These are phyloP conservation scores for Ormyrus nitidulus DNA, from an alignment of 2,888 invertebrate genomes.

Conservation along the genomic window DNA sequence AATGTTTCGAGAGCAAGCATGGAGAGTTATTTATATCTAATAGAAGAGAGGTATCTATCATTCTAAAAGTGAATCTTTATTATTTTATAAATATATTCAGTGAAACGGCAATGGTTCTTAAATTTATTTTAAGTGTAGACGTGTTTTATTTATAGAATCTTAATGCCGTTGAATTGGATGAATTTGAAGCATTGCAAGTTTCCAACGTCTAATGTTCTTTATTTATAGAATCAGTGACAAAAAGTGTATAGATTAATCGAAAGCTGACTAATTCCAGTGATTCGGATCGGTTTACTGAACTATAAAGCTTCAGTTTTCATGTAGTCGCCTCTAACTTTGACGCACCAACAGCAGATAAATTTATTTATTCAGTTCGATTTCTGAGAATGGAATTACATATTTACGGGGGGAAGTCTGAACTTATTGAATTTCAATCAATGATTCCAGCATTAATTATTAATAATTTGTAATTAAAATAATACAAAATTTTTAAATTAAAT, in stretches of 20 bases:
- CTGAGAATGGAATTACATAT: not conserved
- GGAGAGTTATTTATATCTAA: no score
- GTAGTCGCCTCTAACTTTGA: constrained; percentile 1
- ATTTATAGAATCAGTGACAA: constrained; percentile 14
- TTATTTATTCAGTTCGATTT: not conserved
- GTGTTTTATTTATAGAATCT: not conserved
- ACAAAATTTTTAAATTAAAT: no score
- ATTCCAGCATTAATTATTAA: no score
- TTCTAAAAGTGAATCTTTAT: no score
- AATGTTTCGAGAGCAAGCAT: no score
- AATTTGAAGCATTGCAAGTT: constrained; percentile 38
- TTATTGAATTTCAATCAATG: no score
- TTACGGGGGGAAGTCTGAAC: no score
- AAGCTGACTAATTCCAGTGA: constrained; percentile 25
- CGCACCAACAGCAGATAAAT: constrained; percentile 7
- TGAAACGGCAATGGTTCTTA: no score
- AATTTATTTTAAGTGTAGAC: no score
- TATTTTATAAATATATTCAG: no score
- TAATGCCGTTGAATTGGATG: not conserved
- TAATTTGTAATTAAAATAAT: no score
- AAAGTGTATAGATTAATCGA: constrained; percentile 27
- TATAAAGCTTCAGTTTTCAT: constrained; percentile 12
- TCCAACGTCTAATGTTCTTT: constrained; percentile 2
- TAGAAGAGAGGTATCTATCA: no score
- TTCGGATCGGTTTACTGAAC: constrained; percentile 29